A percentile compares a stretch with the other conserved stretches of the same genome.
Conservation (phyloP, 2,888 invertebrate genomes). For the Alsophila aescularia region DNA sequence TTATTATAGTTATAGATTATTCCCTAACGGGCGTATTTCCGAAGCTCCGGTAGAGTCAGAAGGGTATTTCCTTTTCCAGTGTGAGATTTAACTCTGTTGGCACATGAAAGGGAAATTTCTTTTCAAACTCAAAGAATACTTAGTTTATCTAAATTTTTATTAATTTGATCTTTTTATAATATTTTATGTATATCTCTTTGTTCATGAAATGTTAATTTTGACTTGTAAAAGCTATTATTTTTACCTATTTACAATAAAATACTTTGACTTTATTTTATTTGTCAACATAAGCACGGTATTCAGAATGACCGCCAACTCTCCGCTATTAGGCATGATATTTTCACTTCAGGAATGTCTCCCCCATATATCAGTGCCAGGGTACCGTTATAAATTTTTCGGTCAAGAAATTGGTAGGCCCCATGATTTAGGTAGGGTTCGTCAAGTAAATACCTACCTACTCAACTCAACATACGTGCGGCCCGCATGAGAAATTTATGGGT, state of each 20-base stretch:
- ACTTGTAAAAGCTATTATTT: not conserved
- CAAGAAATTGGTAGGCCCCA: conserved; percentile 76
- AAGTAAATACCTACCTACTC: conserved; percentile 67
- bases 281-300: not conserved
- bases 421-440: conserved; percentile 69
- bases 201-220: too few relatives aligned
- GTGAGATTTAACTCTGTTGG: too few relatives aligned
- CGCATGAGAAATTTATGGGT: conserved; percentile 67
- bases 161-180: too few relatives aligned
- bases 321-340: conserved; percentile 35
- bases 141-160: too few relatives aligned
- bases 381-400: conserved; percentile 82
- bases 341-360: conserved; percentile 49
- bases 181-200: too few relatives aligned
- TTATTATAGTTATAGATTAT: too few relatives aligned
- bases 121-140: too few relatives aligned
- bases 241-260: too few relatives aligned
- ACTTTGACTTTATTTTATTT: not conserved
- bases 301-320: conserved; percentile 16
- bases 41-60: too few relatives aligned
- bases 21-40: too few relatives aligned
- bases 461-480: conserved; percentile 58
- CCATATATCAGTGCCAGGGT: conserved; percentile 59
- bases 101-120: too few relatives aligned
- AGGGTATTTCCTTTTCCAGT: too few relatives aligned